Conservation (phyloP, 1,140 invertebrate genomes). For the Cardiocondyla obscurior region DNA sequence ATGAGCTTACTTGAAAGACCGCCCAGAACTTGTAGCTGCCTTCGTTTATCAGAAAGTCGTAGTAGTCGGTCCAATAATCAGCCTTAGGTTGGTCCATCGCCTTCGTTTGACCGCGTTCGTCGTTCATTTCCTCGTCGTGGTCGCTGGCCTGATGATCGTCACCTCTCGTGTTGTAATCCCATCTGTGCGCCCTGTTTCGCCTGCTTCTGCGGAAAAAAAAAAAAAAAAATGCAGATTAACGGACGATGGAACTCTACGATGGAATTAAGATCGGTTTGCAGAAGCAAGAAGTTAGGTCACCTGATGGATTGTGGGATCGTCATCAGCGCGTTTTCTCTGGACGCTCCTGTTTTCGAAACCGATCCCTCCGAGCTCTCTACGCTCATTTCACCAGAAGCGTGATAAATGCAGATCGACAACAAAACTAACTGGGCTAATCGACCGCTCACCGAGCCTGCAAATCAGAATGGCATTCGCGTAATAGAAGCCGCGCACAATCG, state of each 20-base stretch:
- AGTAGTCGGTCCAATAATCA: slow-evolving; percentile 90
- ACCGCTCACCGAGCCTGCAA: slow-evolving; percentile 65
- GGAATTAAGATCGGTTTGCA: too few species aligned
- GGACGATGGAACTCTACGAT: too few species aligned
- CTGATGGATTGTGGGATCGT: slow-evolving; percentile 73
- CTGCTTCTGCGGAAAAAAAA: slow-evolving; percentile 50
- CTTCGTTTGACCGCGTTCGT: slow-evolving; percentile 71
- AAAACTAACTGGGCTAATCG: slow-evolving; percentile 63
- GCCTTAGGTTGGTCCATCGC: slow-evolving; percentile 80
- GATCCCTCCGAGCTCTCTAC: not conserved
- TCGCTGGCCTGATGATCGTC: slow-evolving; percentile 64
- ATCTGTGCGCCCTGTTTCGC: slow-evolving; percentile 71
- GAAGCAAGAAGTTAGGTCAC: too few species aligned
- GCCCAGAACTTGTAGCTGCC: slow-evolving; percentile 95
- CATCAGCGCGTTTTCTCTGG: slow-evolving; percentile 53
- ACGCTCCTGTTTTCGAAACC: not conserved
- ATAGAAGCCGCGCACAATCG: not conserved
- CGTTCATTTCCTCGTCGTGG: slow-evolving; percentile 65
- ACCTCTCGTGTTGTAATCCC: slow-evolving; percentile 63
- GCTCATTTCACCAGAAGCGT: slow-evolving; percentile 33
- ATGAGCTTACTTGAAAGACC: slow-evolving; percentile 90
- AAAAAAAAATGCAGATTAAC: too few species aligned
- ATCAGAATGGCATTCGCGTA: not conserved
- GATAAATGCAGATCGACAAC: slow-evolving; percentile 60
- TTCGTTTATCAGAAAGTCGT: slow-evolving; percentile 93